These are phyloP conservation scores for Crotophaga sulcirostris DNA, from an alignment of 2,113 vertebrate genomes.

Conservation along the genomic window DNA sequence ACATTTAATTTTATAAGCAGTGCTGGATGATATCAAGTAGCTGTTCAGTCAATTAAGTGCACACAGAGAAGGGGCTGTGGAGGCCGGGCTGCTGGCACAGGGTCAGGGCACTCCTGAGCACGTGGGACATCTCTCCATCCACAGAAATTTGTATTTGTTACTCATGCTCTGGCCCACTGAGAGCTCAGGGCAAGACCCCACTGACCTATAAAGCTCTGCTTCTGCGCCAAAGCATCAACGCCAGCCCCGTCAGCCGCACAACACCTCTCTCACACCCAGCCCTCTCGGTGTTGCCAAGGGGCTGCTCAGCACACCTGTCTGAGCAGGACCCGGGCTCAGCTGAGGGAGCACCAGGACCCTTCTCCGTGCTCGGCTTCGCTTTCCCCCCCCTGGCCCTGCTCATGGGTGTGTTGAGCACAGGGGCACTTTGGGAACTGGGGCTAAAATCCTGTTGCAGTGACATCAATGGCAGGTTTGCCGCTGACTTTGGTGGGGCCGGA, in stretches of 20 bases:
- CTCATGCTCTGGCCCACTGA: neutral
- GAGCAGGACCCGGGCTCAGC: neutral
- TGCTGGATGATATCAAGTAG: constrained; percentile 37
- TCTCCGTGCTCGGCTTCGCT: neutral
- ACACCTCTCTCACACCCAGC: neutral
- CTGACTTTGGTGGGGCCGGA: neutral
- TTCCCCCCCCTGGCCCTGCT: neutral
- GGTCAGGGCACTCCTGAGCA: neutral
- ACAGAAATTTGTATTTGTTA: neutral
- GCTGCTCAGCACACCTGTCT: neutral
- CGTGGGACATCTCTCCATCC: neutral
- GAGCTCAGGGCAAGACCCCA: neutral
- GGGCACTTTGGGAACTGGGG: neutral
- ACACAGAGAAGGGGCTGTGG: neutral
- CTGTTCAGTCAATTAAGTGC: neutral
- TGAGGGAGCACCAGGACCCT: neutral
- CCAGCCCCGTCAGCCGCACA: neutral
- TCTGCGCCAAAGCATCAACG: neutral
- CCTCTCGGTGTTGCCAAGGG: neutral
- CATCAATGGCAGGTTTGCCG: neutral
- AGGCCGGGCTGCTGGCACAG: neutral
- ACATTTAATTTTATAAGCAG: constrained; percentile 7
- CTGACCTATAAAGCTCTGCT: neutral
- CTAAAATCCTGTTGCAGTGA: neutral
- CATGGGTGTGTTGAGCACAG: neutral